Conservation (phyloP, 2,113 vertebrate genomes). For the Toxotes chatareus region DNA sequence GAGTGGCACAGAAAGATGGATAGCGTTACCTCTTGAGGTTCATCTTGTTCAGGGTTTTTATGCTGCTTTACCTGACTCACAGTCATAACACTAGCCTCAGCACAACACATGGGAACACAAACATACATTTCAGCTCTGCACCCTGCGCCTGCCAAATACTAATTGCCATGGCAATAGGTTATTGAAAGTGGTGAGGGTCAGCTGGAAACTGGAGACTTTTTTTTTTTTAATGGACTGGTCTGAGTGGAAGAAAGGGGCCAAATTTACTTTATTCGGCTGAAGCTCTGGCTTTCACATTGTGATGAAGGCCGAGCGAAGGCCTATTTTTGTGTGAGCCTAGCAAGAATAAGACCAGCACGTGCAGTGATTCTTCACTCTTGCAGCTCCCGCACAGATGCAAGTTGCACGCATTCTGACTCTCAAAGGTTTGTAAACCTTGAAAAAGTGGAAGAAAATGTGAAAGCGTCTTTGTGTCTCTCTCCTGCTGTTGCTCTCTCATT, state of each 20-base stretch:
- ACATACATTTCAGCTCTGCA: slow-evolving; percentile 28
- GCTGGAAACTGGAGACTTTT: slow-evolving; percentile 47
- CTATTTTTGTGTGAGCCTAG: not conserved
- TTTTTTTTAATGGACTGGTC: slow-evolving; percentile 48
- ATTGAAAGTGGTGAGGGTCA: slow-evolving; percentile 62
- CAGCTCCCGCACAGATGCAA: slow-evolving; percentile 10
- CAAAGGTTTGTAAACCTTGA: slow-evolving; percentile 32
- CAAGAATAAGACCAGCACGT: not conserved
- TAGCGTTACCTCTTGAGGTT: slow-evolving; percentile 20
- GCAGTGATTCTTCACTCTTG: not conserved
- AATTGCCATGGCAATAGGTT: slow-evolving; percentile 74
- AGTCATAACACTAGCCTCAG: slow-evolving; percentile 40
- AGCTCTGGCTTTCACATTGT: slow-evolving; percentile 24
- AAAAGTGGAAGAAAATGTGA: slow-evolving; percentile 8
- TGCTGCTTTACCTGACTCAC: slow-evolving; percentile 34
- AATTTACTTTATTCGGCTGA: slow-evolving; percentile 32
- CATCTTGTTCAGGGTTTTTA: slow-evolving; percentile 36
- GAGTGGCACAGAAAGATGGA: slow-evolving; percentile 30
- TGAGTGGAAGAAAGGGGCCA: slow-evolving; percentile 27
- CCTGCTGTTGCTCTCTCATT: slow-evolving; percentile 3
- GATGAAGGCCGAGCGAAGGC: slow-evolving; percentile 1
- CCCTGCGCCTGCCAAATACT: slow-evolving; percentile 46
- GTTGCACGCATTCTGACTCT: not conserved
- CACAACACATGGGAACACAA: slow-evolving; percentile 24
- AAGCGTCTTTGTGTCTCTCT: slow-evolving; percentile 10